phyloP scores from a whole-genome alignment of 1,140 invertebrate species.

The Ceratina australensis region DNA sequence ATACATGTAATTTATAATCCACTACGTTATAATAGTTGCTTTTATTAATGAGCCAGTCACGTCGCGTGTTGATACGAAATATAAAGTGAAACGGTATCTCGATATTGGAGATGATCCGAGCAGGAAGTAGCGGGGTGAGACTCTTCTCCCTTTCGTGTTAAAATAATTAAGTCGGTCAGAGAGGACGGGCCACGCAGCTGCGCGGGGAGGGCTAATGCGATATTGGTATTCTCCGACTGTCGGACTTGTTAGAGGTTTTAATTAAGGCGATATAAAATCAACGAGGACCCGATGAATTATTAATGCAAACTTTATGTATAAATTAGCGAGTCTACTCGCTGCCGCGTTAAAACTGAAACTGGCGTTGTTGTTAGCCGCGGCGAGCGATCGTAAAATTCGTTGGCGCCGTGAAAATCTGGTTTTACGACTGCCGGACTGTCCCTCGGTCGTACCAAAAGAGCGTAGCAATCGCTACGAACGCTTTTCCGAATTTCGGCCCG shows the following conservation, averaged over 20 bases:
- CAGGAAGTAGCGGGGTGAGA: not conserved
- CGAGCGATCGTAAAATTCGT: constrained; percentile 65
- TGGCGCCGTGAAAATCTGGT: constrained; percentile 57
- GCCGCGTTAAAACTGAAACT: constrained; percentile 75
- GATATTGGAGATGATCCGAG: constrained; percentile 41
- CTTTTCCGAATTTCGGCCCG: constrained; percentile 47
- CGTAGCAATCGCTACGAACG: constrained; percentile 44
- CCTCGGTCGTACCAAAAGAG: constrained; percentile 39
- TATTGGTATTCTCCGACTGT: constrained; percentile 77
- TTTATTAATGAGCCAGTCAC: not conserved
- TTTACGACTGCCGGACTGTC: constrained; percentile 52
- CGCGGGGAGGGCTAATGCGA: constrained; percentile 59
- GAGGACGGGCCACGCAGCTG: constrained; percentile 45
- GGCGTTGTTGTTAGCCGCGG: constrained; percentile 70
- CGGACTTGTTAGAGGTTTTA: constrained; percentile 79
- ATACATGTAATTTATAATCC: not conserved
- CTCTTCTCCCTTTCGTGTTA: constrained; percentile 43
- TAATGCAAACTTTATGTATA: constrained; percentile 79
- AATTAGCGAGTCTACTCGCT: constrained; percentile 72
- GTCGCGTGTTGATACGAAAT: constrained; percentile 6
- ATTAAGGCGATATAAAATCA: constrained; percentile 79
- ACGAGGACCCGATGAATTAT: constrained; percentile 76
- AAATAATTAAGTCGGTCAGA: constrained; percentile 59
- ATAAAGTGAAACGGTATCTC: constrained; percentile 1
- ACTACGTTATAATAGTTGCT: not conserved